Conservation (phyloP, 2,113 vertebrate genomes). For the Poicephalus meyeri region DNA sequence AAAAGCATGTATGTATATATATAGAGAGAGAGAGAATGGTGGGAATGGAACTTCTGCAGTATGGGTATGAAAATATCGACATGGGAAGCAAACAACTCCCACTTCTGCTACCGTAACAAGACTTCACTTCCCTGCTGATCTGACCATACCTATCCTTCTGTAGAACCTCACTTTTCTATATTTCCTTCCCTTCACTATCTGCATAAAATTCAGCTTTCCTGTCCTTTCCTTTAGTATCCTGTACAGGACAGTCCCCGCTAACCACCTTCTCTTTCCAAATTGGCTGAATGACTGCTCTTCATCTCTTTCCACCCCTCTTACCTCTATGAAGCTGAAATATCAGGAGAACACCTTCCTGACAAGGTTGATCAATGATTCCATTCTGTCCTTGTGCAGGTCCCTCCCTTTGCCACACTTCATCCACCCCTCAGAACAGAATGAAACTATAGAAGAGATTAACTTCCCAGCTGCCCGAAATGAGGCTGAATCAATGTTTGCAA, state of each 20-base stretch:
- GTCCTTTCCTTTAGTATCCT: background rate
- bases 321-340: conserved; percentile 67
- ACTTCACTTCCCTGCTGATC: background rate
- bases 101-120: background rate
- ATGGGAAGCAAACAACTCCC: conserved; percentile 60
- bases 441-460: conserved; percentile 70
- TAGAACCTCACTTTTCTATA: background rate
- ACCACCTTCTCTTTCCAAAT: conserved; percentile 7
- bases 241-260: conserved; percentile 7
- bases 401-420: conserved; percentile 66
- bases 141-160: background rate
- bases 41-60: conserved; percentile 40
- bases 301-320: conserved; percentile 65
- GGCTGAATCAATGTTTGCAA: conserved; percentile 51
- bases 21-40: background rate
- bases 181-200: conserved; percentile 6
- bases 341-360: conserved; percentile 66
- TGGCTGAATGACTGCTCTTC: conserved; percentile 44
- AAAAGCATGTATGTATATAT: conserved; percentile 19
- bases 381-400: conserved; percentile 67
- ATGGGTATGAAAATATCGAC: conserved; percentile 24
- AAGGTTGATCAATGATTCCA: conserved; percentile 70
- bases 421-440: conserved; percentile 69
- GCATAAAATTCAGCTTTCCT: background rate
- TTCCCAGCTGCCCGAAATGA: conserved; percentile 52